Evolutionary conservation across 1,140 invertebrate species (phyloP).

Genomic region (Aphidius gifuensis): DNA sequence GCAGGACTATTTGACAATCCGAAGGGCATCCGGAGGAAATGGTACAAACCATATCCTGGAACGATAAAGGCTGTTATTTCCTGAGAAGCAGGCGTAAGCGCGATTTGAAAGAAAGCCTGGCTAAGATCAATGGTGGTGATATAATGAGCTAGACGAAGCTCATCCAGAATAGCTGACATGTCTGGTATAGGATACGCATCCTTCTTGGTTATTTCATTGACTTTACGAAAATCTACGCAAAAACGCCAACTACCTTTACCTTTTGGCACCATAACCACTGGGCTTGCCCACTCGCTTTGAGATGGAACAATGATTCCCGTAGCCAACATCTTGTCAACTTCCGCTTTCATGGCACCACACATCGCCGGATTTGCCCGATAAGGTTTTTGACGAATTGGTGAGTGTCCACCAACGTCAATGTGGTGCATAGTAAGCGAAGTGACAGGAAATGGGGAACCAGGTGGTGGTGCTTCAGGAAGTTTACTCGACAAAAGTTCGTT

Average conservation of each 20-base stretch:
- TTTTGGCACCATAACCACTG: constrained; percentile 55
- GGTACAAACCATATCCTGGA: no score
- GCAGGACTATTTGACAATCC: no score
- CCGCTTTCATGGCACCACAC: not conserved
- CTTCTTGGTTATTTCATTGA: not conserved
- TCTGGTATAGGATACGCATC: constrained; percentile 17
- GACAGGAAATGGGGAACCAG: not conserved
- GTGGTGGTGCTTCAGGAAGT: not conserved
- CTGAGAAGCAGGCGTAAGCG: no score
- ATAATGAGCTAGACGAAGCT: constrained; percentile 8
- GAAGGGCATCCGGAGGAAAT: no score
- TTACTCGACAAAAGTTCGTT: not conserved
- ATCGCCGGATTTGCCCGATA: not conserved
- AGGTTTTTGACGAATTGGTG: not conserved
- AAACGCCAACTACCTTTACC: constrained; percentile 39
- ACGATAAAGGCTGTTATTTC: no score
- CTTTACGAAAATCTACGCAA: not conserved
- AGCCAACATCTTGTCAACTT: constrained; percentile 31
- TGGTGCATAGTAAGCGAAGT: not conserved
- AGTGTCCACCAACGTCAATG: not conserved
- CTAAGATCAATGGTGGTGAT: not conserved
- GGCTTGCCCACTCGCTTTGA: constrained; percentile 48
- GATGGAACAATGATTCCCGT: constrained; percentile 45
- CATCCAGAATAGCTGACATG: constrained; percentile 32
- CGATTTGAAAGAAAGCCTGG: constrained; percentile 33